Evolutionary conservation across 2,113 vertebrate genomes (phyloP).

Genomic region (Okapia johnstoni): DNA sequence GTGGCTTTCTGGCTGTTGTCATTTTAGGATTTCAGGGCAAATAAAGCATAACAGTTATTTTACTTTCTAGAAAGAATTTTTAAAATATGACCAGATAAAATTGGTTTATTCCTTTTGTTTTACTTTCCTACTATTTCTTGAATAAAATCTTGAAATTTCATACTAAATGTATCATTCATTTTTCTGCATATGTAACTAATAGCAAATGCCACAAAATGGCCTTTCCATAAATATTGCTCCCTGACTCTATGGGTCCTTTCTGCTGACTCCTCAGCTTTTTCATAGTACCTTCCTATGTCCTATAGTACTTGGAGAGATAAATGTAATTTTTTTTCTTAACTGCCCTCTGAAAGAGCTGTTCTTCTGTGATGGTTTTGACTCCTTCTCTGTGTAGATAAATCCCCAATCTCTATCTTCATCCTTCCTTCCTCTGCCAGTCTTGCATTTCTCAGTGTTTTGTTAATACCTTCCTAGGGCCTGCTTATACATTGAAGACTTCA

Average conservation of each 20-base stretch:
- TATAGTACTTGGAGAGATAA: background rate
- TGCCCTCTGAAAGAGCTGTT: background rate
- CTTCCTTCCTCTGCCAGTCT: background rate
- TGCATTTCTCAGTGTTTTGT: background rate
- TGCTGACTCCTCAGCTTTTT: background rate
- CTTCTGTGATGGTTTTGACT: background rate
- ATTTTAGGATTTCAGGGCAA: conserved; percentile 45
- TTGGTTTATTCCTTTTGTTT: background rate
- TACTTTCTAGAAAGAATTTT: conserved; percentile 18
- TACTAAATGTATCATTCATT: background rate
- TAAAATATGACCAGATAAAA: background rate
- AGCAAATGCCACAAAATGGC: background rate
- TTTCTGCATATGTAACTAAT: background rate
- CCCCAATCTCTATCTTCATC: background rate
- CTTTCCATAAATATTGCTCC: background rate
- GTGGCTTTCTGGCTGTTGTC: conserved; percentile 28
- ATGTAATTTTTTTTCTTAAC: background rate
- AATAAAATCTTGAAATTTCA: background rate
- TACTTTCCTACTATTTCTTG: background rate
- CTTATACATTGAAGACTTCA: background rate
- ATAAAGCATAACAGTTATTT: conserved; percentile 46
- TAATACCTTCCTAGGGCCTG: background rate
- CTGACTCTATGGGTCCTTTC: background rate
- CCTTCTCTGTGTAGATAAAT: background rate
- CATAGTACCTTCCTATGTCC: background rate